Base-by-base conservation (phyloP, 30 jellyfish, hydroid and myxozoan genomes). In the Turritopsis dohrnii region DNA sequence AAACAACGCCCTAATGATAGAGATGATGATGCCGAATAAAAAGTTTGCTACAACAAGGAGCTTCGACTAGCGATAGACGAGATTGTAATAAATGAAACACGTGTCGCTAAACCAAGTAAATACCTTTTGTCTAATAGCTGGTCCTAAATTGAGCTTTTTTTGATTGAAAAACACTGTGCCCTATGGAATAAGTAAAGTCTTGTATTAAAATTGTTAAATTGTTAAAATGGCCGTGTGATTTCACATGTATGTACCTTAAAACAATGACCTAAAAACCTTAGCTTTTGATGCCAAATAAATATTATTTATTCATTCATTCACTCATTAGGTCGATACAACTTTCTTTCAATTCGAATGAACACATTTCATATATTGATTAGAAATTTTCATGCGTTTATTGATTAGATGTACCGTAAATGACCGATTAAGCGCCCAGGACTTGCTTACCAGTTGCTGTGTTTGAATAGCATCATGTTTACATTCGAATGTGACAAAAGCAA, bases 111-210 rank as follows among this genome's bases (percentile, higher is more conserved):
- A 41, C 9, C 16, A 52, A 66, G 31, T 9, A 54, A 88, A 8
- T 71, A 94, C 99, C 99, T 94, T 94, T 54, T 94, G 99, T 52
- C 99, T 93, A 52, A 94, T 94, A 1, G 99, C 99, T 7, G 99
- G 99, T 24, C 99, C 99, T n/a, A 94, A 89, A 76, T 94, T 94
- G 86, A 94, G 84, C 94, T 94, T 94, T 74, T 94, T 94, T 75
- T 94, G 96, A 41, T 88, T 94, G 91, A 94, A 94, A 87, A 94
- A 94, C 79, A 94, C 99, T 4, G 99, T 94, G 19, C 99, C 99
- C 99, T 94, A 76, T 8, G 31, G 72, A 52, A 20, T 21, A 74
- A 28, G 53, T 20, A 53, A 72, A 82, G n/a, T n/a, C n/a, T n/a
- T n/a, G n/a, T n/a, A n/a, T n/a, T n/a, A n/a, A n/a, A n/a, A n/a